Conservation (phyloP, 2,797 vertebrate species). For the Trachops cirrhosus region DNA sequence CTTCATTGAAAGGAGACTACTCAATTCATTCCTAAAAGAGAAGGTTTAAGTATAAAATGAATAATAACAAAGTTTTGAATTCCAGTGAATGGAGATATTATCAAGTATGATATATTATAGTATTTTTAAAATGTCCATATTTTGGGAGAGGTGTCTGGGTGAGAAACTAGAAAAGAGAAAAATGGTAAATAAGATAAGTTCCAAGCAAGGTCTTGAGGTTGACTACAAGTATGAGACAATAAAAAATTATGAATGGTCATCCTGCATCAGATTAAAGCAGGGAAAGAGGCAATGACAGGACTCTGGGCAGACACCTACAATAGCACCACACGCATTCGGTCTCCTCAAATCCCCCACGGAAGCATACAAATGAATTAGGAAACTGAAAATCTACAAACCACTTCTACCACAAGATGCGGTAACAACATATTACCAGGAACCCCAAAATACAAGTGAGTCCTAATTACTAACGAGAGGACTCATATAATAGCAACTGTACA, state of each 20-base stretch:
- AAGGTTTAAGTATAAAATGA: constrained; percentile 30
- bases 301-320: background rate
- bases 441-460: background rate
- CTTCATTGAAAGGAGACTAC: background rate
- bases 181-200: background rate
- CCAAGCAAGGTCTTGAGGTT: background rate
- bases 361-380: background rate
- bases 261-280: background rate
- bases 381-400: background rate
- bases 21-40: constrained; percentile 10
- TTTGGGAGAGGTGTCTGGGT: background rate
- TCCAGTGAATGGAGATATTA: background rate
- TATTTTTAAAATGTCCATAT: background rate
- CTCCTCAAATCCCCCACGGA: background rate
- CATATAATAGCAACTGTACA: background rate
- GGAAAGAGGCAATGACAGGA: background rate
- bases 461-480: background rate
- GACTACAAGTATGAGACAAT: background rate
- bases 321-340: background rate
- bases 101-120: background rate
- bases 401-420: background rate
- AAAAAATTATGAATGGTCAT: background rate
- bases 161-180: background rate
- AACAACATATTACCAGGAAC: background rate
- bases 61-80: background rate